Conservation (phyloP, 2,113 vertebrate genomes). For the Zeus faber region DNA sequence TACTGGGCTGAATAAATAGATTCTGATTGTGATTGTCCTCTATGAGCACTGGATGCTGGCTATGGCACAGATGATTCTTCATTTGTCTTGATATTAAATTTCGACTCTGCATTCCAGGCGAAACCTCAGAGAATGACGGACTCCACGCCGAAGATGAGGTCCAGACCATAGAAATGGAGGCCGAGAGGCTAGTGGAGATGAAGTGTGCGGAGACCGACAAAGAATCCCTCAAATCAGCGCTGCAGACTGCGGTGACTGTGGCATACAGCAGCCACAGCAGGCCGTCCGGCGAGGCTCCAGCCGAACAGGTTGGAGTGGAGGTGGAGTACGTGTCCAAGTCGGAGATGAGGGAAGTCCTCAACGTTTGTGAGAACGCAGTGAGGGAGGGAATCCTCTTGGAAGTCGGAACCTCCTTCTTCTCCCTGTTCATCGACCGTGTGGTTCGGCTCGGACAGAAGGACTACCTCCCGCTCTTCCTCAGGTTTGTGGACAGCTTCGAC, state of each 20-base stretch:
- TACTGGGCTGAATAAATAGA: no score
- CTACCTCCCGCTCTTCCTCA: conserved; percentile 84
- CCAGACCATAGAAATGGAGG: conserved; percentile 71
- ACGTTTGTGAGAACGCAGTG: conserved; percentile 86
- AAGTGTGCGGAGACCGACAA: conserved; percentile 74
- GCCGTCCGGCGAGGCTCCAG: conserved; percentile 27
- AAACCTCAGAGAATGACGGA: conserved; percentile 44
- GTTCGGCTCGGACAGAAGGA: conserved; percentile 86
- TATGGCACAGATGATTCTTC: background rate
- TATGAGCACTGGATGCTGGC: background rate
- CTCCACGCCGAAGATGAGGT: conserved; percentile 68
- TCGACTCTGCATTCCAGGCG: conserved; percentile 40
- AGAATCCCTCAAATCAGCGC: conserved; percentile 72
- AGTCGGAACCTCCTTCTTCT: conserved; percentile 88
- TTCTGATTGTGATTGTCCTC: background rate
- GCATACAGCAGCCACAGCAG: conserved; percentile 63
- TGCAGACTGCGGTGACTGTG: conserved; percentile 64
- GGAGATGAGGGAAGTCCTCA: conserved; percentile 87
- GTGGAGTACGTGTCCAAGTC: conserved; percentile 78
- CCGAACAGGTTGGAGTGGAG: conserved; percentile 55
- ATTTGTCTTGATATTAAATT: background rate
- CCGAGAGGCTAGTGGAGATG: conserved; percentile 66
- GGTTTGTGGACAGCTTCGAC: conserved; percentile 91
- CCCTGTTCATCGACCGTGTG: conserved; percentile 87
- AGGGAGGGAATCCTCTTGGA: conserved; percentile 87